Conservation (phyloP, 1,140 invertebrate species). For the Antheraea pernyi region DNA sequence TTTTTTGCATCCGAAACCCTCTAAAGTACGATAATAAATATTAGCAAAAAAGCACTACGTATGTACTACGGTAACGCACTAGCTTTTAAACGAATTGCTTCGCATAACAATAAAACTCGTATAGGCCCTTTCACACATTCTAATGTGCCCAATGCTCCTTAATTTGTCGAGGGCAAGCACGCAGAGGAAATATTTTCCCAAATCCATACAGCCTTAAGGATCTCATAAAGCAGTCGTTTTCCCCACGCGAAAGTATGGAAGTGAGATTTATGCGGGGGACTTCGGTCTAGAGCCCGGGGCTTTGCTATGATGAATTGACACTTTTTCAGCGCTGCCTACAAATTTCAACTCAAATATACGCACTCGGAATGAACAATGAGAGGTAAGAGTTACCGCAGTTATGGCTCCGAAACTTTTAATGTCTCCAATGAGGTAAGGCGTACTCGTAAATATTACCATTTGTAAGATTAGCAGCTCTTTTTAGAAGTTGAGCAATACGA, state of each 20-base stretch:
- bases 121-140: conserved; percentile 74
- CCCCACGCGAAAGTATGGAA: conserved; percentile 78
- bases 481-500: conserved; percentile 46
- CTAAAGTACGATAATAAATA: conserved; percentile 59
- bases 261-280: conserved; percentile 79
- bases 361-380: conserved; percentile 72
- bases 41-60: conserved; percentile 69
- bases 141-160: conserved; percentile 73
- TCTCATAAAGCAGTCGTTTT: conserved; percentile 79
- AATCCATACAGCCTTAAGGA: conserved; percentile 81
- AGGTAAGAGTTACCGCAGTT: conserved; percentile 56
- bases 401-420: conserved; percentile 71
- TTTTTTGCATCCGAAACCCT: conserved; percentile 53
- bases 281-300: conserved; percentile 66
- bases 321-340: conserved; percentile 72
- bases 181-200: conserved; percentile 78
- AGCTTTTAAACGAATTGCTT: conserved; percentile 77
- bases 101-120: conserved; percentile 74
- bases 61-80: conserved; percentile 64
- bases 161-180: conserved; percentile 74
- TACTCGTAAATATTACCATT: conserved; percentile 62
- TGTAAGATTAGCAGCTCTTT: conserved; percentile 62
- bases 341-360: conserved; percentile 75
- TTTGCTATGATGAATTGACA: conserved; percentile 78
- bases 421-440: conserved; percentile 66